These are phyloP conservation scores for Hyperopisus bebe DNA, from an alignment of 2,113 vertebrate species.

Conservation along the genomic window DNA sequence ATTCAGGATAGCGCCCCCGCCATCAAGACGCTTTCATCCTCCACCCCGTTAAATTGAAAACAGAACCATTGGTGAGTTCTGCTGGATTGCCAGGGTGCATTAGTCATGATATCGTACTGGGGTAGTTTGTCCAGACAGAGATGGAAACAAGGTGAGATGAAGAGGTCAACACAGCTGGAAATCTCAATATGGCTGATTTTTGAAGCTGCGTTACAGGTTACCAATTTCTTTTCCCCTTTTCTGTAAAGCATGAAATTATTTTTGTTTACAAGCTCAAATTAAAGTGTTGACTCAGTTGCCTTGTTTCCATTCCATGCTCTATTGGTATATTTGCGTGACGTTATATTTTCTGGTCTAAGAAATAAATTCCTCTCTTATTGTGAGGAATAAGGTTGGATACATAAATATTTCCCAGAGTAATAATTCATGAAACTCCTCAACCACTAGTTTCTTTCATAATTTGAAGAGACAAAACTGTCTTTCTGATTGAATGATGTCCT, in stretches of 20 bases:
- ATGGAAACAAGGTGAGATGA: background rate
- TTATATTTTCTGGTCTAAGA: background rate
- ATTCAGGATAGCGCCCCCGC: constrained; percentile 44
- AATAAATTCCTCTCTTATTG: background rate
- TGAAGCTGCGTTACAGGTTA: background rate
- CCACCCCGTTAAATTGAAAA: constrained; percentile 51
- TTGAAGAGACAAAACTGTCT: background rate
- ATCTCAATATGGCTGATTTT: background rate
- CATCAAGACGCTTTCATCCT: constrained; percentile 46
- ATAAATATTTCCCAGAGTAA: background rate
- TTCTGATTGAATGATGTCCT: background rate
- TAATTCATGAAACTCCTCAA: background rate
- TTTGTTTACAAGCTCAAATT: background rate
- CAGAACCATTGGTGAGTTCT: constrained; percentile 24
- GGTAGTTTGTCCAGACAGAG: background rate
- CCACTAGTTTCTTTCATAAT: background rate
- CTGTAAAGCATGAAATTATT: background rate
- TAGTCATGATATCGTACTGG: constrained; percentile 29
- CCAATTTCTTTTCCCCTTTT: background rate
- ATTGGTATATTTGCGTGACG: background rate
- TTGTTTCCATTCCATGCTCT: background rate
- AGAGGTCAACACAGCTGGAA: background rate
- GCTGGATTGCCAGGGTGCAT: constrained; percentile 22
- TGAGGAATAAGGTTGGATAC: too few species aligned
- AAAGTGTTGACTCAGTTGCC: background rate